A percentile compares a stretch with the other conserved stretches of the same genome.
These are phyloP conservation scores for Magallana gigas DNA, from an alignment of 1,140 invertebrate species.

Conservation along the genomic window DNA sequence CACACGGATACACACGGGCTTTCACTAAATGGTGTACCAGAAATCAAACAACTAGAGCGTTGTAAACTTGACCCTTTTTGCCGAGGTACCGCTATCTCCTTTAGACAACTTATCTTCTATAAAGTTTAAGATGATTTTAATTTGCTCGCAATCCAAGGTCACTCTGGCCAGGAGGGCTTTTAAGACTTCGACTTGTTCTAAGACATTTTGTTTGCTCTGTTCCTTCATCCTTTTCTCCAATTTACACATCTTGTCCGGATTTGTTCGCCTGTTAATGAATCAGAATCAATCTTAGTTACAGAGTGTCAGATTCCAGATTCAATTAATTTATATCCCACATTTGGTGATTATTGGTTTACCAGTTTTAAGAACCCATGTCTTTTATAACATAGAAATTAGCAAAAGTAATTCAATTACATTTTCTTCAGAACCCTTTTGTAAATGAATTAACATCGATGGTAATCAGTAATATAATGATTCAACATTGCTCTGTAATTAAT, in stretches of 20 bases:
- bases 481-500: not conserved
- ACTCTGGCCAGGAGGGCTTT: constrained; percentile 8
- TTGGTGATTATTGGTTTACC: not conserved
- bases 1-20: too few species aligned
- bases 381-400: not conserved
- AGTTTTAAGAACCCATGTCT: not conserved
- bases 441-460: constrained; percentile 5
- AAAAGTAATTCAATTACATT: too few species aligned
- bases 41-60: too few species aligned
- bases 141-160: not conserved
- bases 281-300: constrained; percentile 4
- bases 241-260: not conserved
- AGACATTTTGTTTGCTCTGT: not conserved
- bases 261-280: not conserved
- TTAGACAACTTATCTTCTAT: not conserved
- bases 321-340: constrained; percentile 3
- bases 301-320: not conserved
- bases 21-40: too few species aligned
- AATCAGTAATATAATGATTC: not conserved
- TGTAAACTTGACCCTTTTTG: too few species aligned
- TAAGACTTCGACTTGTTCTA: constrained; percentile 17
- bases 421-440: not conserved
- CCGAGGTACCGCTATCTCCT: not conserved
- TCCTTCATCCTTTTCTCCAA: constrained; percentile 11
- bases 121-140: not conserved